phyloP scores from a whole-genome alignment of 2,888 invertebrate genomes.

The Drosophila planitibia region DNA sequence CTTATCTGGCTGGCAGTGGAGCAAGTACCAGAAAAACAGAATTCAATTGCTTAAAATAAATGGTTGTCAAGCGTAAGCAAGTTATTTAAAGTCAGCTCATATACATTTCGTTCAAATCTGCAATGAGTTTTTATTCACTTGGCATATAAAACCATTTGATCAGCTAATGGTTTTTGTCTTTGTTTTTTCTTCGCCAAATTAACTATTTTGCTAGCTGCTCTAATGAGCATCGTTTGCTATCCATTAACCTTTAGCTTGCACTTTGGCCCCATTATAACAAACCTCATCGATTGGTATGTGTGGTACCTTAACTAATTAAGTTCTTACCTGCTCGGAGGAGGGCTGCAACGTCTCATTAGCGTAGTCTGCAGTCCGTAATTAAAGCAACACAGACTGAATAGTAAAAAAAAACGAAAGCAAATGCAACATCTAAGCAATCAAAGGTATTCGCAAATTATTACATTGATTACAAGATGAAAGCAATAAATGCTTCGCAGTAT shows the following conservation, averaged over 20 bases:
- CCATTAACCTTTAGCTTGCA: slow-evolving; percentile 65
- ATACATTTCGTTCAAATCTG: not conserved
- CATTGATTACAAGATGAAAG: slow-evolving; percentile 64
- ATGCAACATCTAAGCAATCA: slow-evolving; percentile 49
- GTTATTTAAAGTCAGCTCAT: not conserved
- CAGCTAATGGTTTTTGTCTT: slow-evolving; percentile 3
- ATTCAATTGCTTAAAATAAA: not conserved
- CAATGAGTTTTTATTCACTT: not conserved
- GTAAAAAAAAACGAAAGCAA: slow-evolving; percentile 18
- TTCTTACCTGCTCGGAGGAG: slow-evolving; percentile 32
- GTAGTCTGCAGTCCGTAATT: slow-evolving; percentile 54
- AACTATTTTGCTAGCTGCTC: slow-evolving; percentile 18
- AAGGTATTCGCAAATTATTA: slow-evolving; percentile 63
- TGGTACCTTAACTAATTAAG: slow-evolving; percentile 65
- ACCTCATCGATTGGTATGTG: slow-evolving; percentile 50
- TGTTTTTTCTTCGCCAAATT: slow-evolving; percentile 1
- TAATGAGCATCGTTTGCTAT: slow-evolving; percentile 57
- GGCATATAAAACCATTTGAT: not conserved
- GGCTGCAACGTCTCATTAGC: slow-evolving; percentile 59
- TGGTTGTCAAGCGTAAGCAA: not conserved
- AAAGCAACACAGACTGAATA: slow-evolving; percentile 29
- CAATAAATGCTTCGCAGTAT: slow-evolving; percentile 29
- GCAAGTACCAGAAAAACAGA: not conserved
- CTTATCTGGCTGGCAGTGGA: not conserved
- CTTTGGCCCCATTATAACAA: slow-evolving; percentile 58